Evolutionary conservation across 2,113 vertebrate species (phyloP).

Genomic region (Hippocampus barbouri): DNA sequence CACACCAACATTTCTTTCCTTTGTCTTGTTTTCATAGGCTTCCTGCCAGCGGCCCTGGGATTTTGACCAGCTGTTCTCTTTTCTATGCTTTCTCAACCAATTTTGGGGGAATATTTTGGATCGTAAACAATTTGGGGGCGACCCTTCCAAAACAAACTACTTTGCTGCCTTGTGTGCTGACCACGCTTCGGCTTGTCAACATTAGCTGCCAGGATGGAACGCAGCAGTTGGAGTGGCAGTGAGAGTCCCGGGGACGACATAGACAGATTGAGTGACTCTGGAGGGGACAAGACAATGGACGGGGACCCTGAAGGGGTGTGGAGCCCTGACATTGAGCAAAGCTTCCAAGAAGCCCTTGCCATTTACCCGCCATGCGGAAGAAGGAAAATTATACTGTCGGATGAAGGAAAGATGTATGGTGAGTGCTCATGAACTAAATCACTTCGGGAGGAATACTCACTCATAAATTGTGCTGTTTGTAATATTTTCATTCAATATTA

Average conservation of each 20-base stretch:
- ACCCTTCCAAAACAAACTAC: not conserved
- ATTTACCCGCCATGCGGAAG: conserved; percentile 97
- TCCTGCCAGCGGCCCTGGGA: conserved; percentile 17
- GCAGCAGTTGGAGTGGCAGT: conserved; percentile 97
- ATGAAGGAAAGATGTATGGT: conserved; percentile 99
- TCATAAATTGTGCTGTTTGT: not conserved
- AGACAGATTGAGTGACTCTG: conserved; percentile 92
- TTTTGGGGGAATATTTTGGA: not conserved
- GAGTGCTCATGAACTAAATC: conserved; percentile 60
- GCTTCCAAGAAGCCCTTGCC: conserved; percentile 97
- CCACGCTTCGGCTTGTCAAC: not conserved
- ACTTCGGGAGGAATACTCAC: not conserved
- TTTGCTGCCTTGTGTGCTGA: conserved; percentile 11
- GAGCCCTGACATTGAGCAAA: conserved; percentile 98
- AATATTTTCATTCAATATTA: not conserved
- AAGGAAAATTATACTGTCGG: conserved; percentile 97
- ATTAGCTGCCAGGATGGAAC: conserved; percentile 85
- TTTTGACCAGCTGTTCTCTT: conserved; percentile 9
- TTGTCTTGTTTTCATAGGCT: conserved; percentile 31
- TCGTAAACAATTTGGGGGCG: not conserved
- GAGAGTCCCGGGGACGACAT: conserved; percentile 93
- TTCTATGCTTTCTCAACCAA: conserved; percentile 2
- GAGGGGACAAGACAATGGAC: conserved; percentile 92
- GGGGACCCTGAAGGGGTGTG: conserved; percentile 96
- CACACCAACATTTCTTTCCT: not conserved